Evolutionary conservation across 2,888 invertebrate species (phyloP), one percentile per base, ranked within the genome.

Genomic region (Stomorhina lunata): DNA sequence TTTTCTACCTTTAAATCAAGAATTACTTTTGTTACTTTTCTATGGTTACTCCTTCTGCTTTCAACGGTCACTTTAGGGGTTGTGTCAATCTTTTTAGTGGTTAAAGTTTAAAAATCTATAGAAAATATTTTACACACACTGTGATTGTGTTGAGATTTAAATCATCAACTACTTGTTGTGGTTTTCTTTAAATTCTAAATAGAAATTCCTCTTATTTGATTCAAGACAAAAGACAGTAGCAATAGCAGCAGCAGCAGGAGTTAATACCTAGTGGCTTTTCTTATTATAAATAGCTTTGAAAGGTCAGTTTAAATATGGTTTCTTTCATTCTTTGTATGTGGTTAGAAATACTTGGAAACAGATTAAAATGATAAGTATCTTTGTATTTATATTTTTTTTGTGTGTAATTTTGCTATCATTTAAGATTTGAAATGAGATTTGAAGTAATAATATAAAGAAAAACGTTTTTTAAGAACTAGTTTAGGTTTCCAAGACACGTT

Each of bases 71-170:
- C 3, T 32, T 53, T 32, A 43, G 61, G 12, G 5, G 29, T 5
- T 12, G 40, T 68, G 50, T 77, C 68, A 77, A 12, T 69, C 55
- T 34, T 17, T 15, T 1, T 10, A 9, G 55, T 34, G 65, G 75
- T 66, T 57, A 37, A 25, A 17, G 12, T 59, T 59, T 17, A 2
- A 59, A 61, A 48, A 10, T 15, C 10, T 17, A 22, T 53, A 27
- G 15, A 32, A 43, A 32, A 15, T 22, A 22, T 15, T 9, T 57
- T 10, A 22, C 17, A n/a, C 6, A 48, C 4, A 65, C 4, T 34
- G 25, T 66, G 32, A 37, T 6, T 68, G 12, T 68, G 27, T 53
- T 53, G 50, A 53, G 53, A 68, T 68, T 50, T 15, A 15, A 37
- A 66, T 34, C 20, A 32, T 32, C 50, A 25, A 66, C 15, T 61